A percentile compares a stretch with the other conserved stretches of the same genome.
Conservation (phyloP, 1,140 invertebrate species). For the Drosophila aff. region DNA sequence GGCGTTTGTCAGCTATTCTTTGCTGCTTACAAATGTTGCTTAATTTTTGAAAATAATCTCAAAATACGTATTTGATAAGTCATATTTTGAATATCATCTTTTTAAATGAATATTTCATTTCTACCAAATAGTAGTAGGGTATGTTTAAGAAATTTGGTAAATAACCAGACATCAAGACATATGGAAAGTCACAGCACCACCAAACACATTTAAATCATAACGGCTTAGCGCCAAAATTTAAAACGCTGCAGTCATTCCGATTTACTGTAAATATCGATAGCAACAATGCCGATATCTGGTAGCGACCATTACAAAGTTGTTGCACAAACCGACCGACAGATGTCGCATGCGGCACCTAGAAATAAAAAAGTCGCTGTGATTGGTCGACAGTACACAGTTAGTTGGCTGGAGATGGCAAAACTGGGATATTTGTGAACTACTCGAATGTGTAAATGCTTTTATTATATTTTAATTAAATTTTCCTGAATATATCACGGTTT, state of each 20-base stretch:
- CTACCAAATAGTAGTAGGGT: background rate
- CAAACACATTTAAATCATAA: background rate
- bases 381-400: conserved; percentile 74
- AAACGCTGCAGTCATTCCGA: conserved; percentile 12
- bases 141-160: background rate
- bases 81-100: too few species aligned
- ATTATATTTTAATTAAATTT: too few species aligned
- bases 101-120: background rate
- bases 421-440: too few species aligned
- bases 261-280: conserved; percentile 18
- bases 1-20: too few species aligned
- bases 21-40: too few species aligned
- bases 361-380: conserved; percentile 74
- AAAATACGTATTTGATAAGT: too few species aligned
- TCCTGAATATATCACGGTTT: too few species aligned
- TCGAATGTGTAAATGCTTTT: background rate
- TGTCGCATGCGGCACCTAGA: conserved; percentile 58
- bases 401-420: conserved; percentile 22
- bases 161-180: background rate
- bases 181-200: too few species aligned
- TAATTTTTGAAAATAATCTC: too few species aligned
- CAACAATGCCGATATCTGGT: conserved; percentile 30
- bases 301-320: conserved; percentile 38
- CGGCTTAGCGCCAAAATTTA: conserved; percentile 20
- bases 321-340: conserved; percentile 59